Conservation (phyloP, 2,888 invertebrate species). For the Acanthopleura granulata region DNA sequence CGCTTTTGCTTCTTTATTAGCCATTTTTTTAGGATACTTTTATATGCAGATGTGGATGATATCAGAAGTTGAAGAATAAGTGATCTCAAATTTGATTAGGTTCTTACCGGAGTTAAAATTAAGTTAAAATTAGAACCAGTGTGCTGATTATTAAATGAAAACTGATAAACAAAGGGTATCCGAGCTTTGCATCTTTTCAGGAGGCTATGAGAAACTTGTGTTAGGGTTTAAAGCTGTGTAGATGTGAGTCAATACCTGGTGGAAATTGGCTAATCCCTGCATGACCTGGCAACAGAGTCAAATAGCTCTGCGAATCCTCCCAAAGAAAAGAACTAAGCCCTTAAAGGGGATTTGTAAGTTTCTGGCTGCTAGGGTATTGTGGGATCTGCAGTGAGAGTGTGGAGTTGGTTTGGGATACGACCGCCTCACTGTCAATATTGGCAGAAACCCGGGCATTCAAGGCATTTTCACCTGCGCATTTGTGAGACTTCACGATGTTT, state of each 20-base stretch:
- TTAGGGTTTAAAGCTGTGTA: not conserved
- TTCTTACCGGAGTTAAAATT: no score
- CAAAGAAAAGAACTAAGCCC: no score
- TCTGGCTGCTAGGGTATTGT: no score
- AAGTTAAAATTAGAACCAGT: no score
- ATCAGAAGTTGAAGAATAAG: no score
- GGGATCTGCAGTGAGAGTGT: not conserved
- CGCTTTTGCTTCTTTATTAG: no score
- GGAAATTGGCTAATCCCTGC: not conserved
- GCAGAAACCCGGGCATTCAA: conserved; percentile 4
- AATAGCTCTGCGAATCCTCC: not conserved
- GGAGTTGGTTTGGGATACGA: not conserved
- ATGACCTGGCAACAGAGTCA: conserved; percentile 5
- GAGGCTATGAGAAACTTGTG: conserved; percentile 3
- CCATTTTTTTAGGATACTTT: no score
- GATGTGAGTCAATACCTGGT: not conserved
- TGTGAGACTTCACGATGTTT: not conserved
- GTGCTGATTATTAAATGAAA: no score
- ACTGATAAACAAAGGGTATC: no score
- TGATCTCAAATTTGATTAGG: no score
- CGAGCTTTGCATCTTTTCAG: not conserved
- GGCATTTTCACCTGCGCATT: conserved; percentile 15
- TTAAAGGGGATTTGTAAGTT: no score
- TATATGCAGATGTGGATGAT: no score
- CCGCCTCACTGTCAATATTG: conserved; percentile 7